A percentile compares a stretch with the other conserved stretches of the same genome.
phyloP scores from a whole-genome alignment of 2,797 vertebrate species.

The Microctenopoma lineatum region DNA sequence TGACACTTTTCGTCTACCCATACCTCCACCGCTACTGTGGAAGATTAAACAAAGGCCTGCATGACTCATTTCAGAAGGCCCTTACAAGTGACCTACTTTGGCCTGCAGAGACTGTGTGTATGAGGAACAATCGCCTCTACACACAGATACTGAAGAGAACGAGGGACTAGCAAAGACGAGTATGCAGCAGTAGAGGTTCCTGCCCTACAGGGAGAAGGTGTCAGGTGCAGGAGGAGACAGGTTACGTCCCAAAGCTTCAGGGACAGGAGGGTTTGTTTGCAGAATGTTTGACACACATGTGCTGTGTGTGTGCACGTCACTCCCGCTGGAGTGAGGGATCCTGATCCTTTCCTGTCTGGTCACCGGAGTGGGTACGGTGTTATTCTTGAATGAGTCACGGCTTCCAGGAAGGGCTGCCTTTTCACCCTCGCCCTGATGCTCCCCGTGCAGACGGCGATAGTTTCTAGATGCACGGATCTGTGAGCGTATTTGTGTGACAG shows the following conservation, averaged over 20 bases:
- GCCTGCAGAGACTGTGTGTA: conserved; percentile 10
- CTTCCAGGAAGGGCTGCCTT: conserved; percentile 55
- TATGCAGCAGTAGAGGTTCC: conserved; percentile 10
- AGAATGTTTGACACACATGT: conserved; percentile 44
- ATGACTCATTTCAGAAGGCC: conserved; percentile 38
- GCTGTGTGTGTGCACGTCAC: too few species aligned
- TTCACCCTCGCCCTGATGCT: conserved; percentile 51
- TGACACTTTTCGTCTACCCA: conserved; percentile 7
- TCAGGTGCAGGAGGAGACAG: conserved; percentile 55
- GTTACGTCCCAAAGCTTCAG: conserved; percentile 63
- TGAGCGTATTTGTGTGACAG: conserved; percentile 22
- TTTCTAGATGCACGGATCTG: conserved; percentile 5
- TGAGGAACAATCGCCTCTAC: conserved; percentile 4
- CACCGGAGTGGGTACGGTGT: conserved; percentile 49
- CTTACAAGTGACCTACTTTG: conserved; percentile 43
- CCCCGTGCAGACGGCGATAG: conserved; percentile 19
- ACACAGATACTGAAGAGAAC: conserved; percentile 14
- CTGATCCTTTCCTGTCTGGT: conserved; percentile 65
- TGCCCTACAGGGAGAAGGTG: conserved; percentile 24
- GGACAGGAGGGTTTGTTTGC: conserved; percentile 27
- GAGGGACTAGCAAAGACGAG: conserved; percentile 34
- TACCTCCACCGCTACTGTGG: conserved; percentile 32
- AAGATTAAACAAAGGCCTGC: conserved; percentile 3
- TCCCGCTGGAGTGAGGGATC: conserved; percentile 49
- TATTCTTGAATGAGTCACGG: conserved; percentile 72